Percentiles rank a stretch among this genome's conserved stretches.
Conservation (phyloP, 2,888 invertebrate genomes). For the Malthinus seriepunctatus region DNA sequence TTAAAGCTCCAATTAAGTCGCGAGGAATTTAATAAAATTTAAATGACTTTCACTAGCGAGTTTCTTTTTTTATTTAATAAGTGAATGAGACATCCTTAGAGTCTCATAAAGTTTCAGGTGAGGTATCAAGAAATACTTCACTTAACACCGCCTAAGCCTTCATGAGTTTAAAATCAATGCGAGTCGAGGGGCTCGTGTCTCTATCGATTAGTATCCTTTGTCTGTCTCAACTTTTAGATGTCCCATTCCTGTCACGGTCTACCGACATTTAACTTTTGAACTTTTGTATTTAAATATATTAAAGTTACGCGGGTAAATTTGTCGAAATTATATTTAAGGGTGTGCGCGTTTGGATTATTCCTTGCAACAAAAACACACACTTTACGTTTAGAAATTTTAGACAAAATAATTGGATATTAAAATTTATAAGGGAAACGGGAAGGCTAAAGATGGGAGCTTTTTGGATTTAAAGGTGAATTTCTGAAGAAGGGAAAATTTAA, state of each 20-base stretch:
- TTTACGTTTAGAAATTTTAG: constrained; percentile 12
- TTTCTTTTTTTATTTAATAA: constrained; percentile 1
- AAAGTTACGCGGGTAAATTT: neutral
- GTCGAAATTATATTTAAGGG: neutral
- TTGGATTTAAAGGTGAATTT: constrained; percentile 37
- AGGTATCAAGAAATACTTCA: constrained; percentile 23
- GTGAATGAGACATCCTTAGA: neutral
- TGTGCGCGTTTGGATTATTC: neutral
- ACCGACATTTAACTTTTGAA: constrained; percentile 26
- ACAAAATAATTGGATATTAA: constrained; percentile 29
- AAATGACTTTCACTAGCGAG: neutral
- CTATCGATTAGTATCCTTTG: constrained; percentile 40
- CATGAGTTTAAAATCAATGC: constrained; percentile 39
- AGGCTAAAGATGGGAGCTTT: constrained; percentile 21
- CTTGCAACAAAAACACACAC: neutral
- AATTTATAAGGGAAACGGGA: constrained; percentile 28
- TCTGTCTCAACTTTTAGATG: constrained; percentile 34
- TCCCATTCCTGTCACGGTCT: constrained; percentile 31
- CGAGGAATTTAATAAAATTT: constrained; percentile 2
- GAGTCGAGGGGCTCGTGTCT: constrained; percentile 36
- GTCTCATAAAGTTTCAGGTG: constrained; percentile 13
- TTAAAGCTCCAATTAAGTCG: constrained; percentile 5
- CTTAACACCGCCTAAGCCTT: constrained; percentile 32
- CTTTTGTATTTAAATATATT: neutral
- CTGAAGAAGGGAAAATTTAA: constrained; percentile 43